Evolutionary conservation across 1,140 invertebrate species (phyloP).

Genomic region (Scaptomyza montana): DNA sequence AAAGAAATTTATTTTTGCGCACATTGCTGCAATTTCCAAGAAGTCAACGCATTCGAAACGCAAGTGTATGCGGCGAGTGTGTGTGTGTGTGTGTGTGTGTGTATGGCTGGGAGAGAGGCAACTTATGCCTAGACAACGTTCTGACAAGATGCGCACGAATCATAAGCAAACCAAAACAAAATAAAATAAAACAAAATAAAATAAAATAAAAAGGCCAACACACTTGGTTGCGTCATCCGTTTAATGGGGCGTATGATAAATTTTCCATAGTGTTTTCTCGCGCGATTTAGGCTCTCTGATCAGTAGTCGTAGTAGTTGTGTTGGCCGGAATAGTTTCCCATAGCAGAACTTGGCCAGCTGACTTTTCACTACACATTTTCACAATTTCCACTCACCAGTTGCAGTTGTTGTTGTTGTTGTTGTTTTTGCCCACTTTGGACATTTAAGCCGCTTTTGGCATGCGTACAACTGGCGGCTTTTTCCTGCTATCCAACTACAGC

Average conservation of each 20-base stretch:
- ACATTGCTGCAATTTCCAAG: constrained; percentile 70
- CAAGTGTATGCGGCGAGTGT: constrained; percentile 1
- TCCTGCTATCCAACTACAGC: constrained; percentile 28
- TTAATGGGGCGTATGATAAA: constrained; percentile 81
- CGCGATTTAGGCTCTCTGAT: constrained; percentile 21
- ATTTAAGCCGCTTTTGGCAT: constrained; percentile 82
- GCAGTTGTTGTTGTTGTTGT: constrained; percentile 11
- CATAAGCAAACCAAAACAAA: constrained; percentile 11
- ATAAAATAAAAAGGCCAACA: constrained; percentile 35
- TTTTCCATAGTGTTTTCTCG: constrained; percentile 37
- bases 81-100: constrained; percentile 17
- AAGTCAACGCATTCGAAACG: constrained; percentile 38
- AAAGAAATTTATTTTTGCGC: constrained; percentile 68
- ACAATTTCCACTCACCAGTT: constrained; percentile 69
- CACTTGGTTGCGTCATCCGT: constrained; percentile 68
- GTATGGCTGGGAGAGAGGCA: constrained; percentile 21
- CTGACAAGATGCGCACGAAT: constrained; percentile 50
- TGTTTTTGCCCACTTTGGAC: constrained; percentile 76
- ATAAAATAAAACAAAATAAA: too few relatives aligned
- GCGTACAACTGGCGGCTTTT: constrained; percentile 77
- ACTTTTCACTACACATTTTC: constrained; percentile 78
- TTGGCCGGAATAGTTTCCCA: constrained; percentile 59
- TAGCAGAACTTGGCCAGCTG: constrained; percentile 68
- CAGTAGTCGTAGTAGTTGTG: constrained; percentile 16
- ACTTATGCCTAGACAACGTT: constrained; percentile 22